Evolutionary conservation across 2,113 vertebrate genomes (phyloP).

Genomic region (Rattus rattus): DNA sequence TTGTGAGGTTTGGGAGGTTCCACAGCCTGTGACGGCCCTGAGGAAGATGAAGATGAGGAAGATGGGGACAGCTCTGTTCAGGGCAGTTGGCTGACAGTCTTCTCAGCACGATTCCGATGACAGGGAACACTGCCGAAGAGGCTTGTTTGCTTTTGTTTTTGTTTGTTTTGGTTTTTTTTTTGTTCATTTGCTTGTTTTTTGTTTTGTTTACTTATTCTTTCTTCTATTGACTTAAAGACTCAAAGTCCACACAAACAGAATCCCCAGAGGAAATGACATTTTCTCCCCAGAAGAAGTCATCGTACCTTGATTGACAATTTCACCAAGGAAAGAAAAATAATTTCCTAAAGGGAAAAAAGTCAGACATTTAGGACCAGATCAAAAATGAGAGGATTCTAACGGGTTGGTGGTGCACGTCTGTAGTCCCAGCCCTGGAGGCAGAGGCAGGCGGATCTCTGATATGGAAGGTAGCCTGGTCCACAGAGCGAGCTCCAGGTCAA

Average conservation of each 20-base stretch:
- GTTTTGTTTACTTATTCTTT: neutral
- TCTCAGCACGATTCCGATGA: neutral
- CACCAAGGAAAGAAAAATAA: neutral
- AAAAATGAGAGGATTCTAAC: neutral
- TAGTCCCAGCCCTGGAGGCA: too few relatives aligned
- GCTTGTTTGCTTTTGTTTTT: neutral
- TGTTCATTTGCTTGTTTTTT: too few relatives aligned
- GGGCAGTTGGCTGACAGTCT: neutral
- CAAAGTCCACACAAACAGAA: neutral
- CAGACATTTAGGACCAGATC: neutral
- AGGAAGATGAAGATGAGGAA: neutral
- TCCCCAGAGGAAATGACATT: neutral
- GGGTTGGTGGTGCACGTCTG: too few relatives aligned
- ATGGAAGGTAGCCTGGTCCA: too few relatives aligned
- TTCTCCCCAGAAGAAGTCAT: neutral
- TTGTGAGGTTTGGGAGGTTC: neutral
- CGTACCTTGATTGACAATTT: neutral
- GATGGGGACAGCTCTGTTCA: too few relatives aligned
- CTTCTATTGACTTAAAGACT: neutral
- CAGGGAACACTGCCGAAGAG: neutral
- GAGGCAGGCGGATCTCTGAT: too few relatives aligned
- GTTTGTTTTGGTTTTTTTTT: neutral
- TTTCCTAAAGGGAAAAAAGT: conserved; percentile 14
- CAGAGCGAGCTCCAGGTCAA: too few relatives aligned
- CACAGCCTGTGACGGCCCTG: neutral